phyloP scores from a whole-genome alignment of 2,797 vertebrate genomes.

The Notoglanidium macrostoma region DNA sequence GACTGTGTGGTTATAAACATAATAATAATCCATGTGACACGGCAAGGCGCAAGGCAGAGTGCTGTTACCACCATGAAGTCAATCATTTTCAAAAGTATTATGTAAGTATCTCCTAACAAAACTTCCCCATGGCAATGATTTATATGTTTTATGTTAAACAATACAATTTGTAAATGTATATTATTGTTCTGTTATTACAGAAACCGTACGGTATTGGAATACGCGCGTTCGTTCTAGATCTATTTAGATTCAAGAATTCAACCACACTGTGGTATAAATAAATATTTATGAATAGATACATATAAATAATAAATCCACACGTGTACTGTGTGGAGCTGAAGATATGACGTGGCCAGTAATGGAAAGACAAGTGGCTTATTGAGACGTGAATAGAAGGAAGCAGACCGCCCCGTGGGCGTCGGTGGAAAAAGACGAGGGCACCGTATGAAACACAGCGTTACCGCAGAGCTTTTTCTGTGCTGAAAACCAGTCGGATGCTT shows the following conservation, averaged over 20 bases:
- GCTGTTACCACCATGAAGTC: background rate
- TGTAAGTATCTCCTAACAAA: background rate
- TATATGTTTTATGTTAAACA: background rate
- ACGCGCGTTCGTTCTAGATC: background rate
- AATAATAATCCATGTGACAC: background rate
- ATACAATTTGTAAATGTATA: background rate
- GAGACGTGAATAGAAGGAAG: constrained; percentile 63
- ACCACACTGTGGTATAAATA: background rate
- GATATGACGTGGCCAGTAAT: background rate
- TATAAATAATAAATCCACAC: background rate
- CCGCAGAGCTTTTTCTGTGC: constrained; percentile 63
- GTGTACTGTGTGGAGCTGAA: background rate
- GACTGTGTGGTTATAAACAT: background rate
- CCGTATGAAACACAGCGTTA: constrained; percentile 66
- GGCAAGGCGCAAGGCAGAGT: background rate
- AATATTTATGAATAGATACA: background rate
- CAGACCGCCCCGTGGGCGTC: constrained; percentile 68
- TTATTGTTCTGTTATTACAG: background rate
- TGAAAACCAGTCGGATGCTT: constrained; percentile 19
- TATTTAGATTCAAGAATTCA: background rate
- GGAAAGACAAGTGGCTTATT: constrained; percentile 67
- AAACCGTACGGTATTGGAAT: background rate
- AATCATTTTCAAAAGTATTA: background rate
- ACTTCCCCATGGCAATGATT: background rate
- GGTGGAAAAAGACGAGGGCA: constrained; percentile 66